Evolutionary conservation across 2,113 vertebrate species (phyloP).

Genomic region (Oncorhynchus mykiss): DNA sequence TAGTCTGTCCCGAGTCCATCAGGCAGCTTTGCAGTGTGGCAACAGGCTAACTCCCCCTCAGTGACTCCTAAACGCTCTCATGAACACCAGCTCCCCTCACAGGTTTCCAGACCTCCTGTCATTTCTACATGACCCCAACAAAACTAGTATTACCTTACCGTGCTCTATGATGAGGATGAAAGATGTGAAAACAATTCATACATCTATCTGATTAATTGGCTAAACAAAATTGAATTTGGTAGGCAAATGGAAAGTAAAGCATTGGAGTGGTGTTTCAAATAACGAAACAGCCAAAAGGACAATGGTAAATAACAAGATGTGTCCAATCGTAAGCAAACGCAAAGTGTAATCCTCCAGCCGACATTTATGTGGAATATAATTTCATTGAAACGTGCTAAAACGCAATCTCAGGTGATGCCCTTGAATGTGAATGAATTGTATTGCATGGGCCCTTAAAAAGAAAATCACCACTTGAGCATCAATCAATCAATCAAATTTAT

Average conservation of each 20-base stretch:
- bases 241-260: too few relatives aligned
- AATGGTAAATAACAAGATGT: too few relatives aligned
- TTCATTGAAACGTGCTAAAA: background rate
- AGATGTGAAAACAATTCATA: too few relatives aligned
- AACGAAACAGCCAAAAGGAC: too few relatives aligned
- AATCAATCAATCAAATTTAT: too few relatives aligned
- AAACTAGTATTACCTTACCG: too few relatives aligned
- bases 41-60: conserved; percentile 15
- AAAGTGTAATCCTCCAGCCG: background rate
- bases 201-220: too few relatives aligned
- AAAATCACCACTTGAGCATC: background rate
- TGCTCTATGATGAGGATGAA: too few relatives aligned
- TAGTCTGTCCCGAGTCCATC: conserved; percentile 48
- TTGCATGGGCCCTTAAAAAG: background rate
- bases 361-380: background rate
- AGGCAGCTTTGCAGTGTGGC: conserved; percentile 15
- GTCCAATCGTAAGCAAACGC: conserved; percentile 4
- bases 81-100: conserved; percentile 37
- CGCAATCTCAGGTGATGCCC: conserved; percentile 7
- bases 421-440: conserved; percentile 23
- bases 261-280: too few relatives aligned
- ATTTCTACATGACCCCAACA: background rate
- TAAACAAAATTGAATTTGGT: too few relatives aligned
- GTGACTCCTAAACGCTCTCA: conserved; percentile 3
- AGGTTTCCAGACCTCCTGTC: conserved; percentile 1